Evolutionary conservation across 2,797 vertebrate genomes (phyloP).

Genomic region (Eremophila alpestris): DNA sequence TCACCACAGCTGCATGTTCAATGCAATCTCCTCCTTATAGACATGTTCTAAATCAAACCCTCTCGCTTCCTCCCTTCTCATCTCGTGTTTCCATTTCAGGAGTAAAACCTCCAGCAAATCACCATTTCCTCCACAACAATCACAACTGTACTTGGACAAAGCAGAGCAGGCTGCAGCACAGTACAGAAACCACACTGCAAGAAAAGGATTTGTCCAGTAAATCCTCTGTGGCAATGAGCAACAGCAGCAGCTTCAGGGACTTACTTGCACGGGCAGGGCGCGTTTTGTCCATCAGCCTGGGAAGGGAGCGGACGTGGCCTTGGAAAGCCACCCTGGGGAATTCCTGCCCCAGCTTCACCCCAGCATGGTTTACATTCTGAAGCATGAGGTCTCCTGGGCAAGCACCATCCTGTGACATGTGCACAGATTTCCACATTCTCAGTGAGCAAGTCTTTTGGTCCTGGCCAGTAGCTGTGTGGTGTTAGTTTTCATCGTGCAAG

Average conservation of each 20-base stretch:
- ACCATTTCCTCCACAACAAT: neutral
- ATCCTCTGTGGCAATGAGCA: neutral
- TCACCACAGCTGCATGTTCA: neutral
- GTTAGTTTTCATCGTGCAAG: constrained; percentile 33
- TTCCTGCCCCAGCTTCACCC: constrained; percentile 8
- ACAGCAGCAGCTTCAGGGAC: neutral
- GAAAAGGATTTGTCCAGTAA: neutral
- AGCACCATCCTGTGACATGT: neutral
- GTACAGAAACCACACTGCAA: neutral
- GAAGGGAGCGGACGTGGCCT: neutral
- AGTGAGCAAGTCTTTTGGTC: constrained; percentile 32
- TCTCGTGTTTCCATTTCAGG: neutral
- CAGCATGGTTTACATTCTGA: neutral
- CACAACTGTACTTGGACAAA: neutral
- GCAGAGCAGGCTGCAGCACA: neutral
- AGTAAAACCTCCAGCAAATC: neutral
- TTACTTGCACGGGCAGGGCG: constrained; percentile 41
- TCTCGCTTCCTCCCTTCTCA: neutral
- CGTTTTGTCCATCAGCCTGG: constrained; percentile 18
- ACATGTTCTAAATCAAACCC: neutral
- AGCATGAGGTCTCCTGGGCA: constrained; percentile 19
- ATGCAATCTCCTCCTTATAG: neutral
- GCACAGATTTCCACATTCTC: constrained; percentile 22
- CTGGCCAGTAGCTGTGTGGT: constrained; percentile 4
- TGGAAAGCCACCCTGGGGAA: constrained; percentile 17